Evolutionary conservation across 1,140 invertebrate species (phyloP), one percentile per base, ranked within the genome.

Genomic region (Drosophila carrolli): DNA sequence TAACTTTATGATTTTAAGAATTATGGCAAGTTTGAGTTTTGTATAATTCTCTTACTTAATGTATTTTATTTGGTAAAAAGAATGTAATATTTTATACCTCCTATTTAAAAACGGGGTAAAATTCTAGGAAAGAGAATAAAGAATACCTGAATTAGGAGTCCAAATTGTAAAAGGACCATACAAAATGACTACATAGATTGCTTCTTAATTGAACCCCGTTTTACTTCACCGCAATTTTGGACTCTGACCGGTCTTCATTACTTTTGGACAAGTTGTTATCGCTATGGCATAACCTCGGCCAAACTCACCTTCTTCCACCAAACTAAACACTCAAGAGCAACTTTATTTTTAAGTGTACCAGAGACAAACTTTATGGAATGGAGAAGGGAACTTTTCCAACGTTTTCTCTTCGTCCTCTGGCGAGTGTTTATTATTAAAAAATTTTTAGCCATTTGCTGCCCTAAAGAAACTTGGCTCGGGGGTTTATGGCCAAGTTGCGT

Each of bases 381-480:
- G 19, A 47, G 46, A 44, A 70, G 68, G 40, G 38, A 85, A 86
- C 62, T 81, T 81, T 86, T 51, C 35, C 29, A 55, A 40, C 63
- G 61, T 53, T 68, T 58, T 51, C 41, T 14, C 35, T 10, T 11
- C 37, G 13, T 48, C 44, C 41, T 54, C 56, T 44, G 14, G 29
- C 27, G 29, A 50, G 37, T 77, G 81, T 85, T 85, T 86, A 82
- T 88, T 86, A 88, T 88, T 83, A 88, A 88, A 82, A 88, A 86
- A 82, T 78, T 82, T 86, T 83, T 79, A 81, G 79, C 68, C 75
- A 71, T 66, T 79, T 78, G 73, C 74, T 81, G 73, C 53, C 63
- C 61, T 66, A 48, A 65, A 66, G 71, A 67, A 84, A 76, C 75
- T 56, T 75, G 76, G 44, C n/a, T 78, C 19, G 63, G 16, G 57